Conservation (phyloP, 2,888 invertebrate species). For the Tinea pellionella region DNA sequence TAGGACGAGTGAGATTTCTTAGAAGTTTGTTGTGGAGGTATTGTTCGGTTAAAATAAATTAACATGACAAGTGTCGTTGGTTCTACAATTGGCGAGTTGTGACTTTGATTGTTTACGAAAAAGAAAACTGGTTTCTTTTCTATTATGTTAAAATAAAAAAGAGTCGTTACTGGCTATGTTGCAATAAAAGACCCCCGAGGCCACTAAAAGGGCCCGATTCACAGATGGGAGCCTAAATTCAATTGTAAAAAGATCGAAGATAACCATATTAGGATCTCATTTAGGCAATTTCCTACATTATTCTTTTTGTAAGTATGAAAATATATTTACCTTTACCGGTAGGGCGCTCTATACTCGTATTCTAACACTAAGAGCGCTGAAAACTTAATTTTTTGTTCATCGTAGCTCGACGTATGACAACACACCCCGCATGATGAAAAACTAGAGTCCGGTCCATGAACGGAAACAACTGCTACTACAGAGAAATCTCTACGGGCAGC, state of each 20-base stretch:
- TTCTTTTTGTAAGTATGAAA: background rate
- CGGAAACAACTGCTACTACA: too few relatives aligned
- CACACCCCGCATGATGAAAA: too few relatives aligned
- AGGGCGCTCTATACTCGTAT: too few relatives aligned
- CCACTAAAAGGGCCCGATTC: background rate
- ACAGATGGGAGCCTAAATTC: background rate
- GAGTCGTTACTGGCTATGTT: constrained; percentile 9
- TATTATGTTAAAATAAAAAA: constrained; percentile 7
- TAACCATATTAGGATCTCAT: constrained; percentile 10
- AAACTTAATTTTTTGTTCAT: too few relatives aligned
- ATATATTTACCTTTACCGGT: too few relatives aligned
- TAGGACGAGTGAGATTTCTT: background rate
- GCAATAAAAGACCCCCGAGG: background rate
- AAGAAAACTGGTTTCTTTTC: background rate
- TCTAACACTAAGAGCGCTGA: too few relatives aligned
- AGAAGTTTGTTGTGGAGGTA: background rate
- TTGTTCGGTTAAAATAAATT: background rate
- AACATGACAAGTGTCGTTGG: background rate
- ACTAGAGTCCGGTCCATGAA: too few relatives aligned
- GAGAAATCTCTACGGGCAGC: too few relatives aligned
- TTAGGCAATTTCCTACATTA: constrained; percentile 7
- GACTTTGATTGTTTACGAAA: background rate
- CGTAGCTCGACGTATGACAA: too few relatives aligned
- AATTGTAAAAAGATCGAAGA: constrained; percentile 14
- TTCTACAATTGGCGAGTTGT: background rate